phyloP scores from a whole-genome alignment of 2,797 vertebrate species.

The Sebastes wilsoni region DNA sequence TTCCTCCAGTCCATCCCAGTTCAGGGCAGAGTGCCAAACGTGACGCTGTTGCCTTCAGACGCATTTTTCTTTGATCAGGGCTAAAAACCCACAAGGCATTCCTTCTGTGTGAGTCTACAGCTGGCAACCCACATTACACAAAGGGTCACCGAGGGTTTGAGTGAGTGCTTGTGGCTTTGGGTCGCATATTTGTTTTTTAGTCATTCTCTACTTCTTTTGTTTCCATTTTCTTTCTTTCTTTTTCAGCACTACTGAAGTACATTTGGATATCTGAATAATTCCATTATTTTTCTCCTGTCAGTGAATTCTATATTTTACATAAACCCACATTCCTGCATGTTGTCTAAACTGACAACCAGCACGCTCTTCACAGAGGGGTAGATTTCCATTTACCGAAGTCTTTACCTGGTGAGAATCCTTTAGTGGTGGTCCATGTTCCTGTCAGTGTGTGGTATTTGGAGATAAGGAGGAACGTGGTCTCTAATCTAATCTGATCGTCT shows the following conservation, averaged over 20 bases:
- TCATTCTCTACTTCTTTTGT: constrained; percentile 18
- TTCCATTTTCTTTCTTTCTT: neutral
- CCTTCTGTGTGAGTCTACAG: constrained; percentile 52
- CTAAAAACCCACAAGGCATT: constrained; percentile 31
- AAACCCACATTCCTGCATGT: neutral
- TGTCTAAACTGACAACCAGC: constrained; percentile 35
- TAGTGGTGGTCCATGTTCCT: constrained; percentile 65
- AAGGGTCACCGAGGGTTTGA: constrained; percentile 36
- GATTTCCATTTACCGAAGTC: constrained; percentile 26
- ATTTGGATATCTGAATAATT: neutral
- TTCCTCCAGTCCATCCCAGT: neutral
- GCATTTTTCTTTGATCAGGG: constrained; percentile 41
- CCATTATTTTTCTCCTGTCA: neutral
- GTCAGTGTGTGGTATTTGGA: constrained; percentile 68
- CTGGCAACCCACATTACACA: constrained; percentile 42
- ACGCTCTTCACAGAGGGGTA: constrained; percentile 16
- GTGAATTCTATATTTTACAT: neutral
- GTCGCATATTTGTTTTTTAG: constrained; percentile 7
- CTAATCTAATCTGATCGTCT: constrained; percentile 75
- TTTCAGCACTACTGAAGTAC: neutral
- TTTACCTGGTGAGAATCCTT: constrained; percentile 46
- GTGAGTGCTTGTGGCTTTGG: constrained; percentile 28
- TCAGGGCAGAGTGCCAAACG: constrained; percentile 1
- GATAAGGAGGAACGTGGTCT: constrained; percentile 55
- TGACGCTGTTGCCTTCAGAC: neutral